These are phyloP conservation scores for Ctenopoma multispine DNA, from an alignment of 2,797 vertebrate genomes.

Conservation along the genomic window DNA sequence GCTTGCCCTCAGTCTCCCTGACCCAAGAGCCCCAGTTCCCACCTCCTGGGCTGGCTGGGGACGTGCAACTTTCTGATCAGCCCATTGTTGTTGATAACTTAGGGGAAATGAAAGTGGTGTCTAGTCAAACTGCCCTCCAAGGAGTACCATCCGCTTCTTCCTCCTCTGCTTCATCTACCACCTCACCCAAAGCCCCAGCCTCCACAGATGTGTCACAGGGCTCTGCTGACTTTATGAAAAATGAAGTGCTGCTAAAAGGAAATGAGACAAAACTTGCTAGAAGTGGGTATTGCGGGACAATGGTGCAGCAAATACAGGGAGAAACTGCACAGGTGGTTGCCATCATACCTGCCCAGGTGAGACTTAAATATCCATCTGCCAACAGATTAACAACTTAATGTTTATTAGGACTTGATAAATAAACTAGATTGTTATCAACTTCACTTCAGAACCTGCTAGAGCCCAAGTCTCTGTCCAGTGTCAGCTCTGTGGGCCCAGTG, in stretches of 20 bases:
- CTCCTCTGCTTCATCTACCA: conserved; percentile 5
- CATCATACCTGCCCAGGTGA: conserved; percentile 83
- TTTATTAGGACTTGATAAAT: background rate
- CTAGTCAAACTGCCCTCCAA: conserved; percentile 69
- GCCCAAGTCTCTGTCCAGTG: conserved; percentile 79
- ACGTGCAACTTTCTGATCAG: conserved; percentile 84
- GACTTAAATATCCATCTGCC: background rate
- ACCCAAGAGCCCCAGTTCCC: conserved; percentile 77
- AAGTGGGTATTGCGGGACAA: conserved; percentile 75
- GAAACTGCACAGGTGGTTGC: conserved; percentile 80
- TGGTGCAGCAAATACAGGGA: conserved; percentile 73
- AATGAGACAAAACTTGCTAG: conserved; percentile 76
- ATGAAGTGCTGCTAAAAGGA: conserved; percentile 84
- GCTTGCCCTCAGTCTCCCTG: conserved; percentile 47
- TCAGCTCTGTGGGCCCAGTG: conserved; percentile 88
- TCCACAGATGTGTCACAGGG: conserved; percentile 38
- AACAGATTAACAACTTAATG: background rate
- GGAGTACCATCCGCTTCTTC: conserved; percentile 79
- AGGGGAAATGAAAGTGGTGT: conserved; percentile 75
- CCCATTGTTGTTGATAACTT: conserved; percentile 84
- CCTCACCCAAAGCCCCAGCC: conserved; percentile 32
- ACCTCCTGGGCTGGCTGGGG: conserved; percentile 76
- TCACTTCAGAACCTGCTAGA: conserved; percentile 86
- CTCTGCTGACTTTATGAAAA: conserved; percentile 49
- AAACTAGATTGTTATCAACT: conserved; percentile 3